These are phyloP conservation scores for Clarias platycephalus DNA, from an alignment of 2,797 vertebrate species.

Conservation along the genomic window DNA sequence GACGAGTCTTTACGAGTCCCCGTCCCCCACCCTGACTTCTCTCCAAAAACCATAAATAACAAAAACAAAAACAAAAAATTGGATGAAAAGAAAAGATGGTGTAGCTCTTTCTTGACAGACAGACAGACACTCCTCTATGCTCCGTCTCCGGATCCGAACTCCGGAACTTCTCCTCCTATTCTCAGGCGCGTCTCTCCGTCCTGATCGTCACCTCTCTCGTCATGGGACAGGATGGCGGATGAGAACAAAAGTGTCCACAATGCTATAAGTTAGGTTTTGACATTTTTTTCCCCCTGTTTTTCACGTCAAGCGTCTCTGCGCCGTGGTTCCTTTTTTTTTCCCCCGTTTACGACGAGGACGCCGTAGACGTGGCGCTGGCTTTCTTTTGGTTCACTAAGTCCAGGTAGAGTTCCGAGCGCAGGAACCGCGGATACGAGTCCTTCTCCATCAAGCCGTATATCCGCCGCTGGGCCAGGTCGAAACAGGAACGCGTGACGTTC, in stretches of 20 bases:
- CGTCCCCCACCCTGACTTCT: constrained; percentile 51
- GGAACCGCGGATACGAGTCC: constrained; percentile 95
- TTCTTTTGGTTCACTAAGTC: constrained; percentile 97
- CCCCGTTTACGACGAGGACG: constrained; percentile 74
- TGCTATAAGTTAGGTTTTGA: constrained; percentile 18
- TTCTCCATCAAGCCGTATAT: constrained; percentile 98
- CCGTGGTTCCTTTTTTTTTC: constrained; percentile 35
- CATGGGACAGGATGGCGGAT: constrained; percentile 63
- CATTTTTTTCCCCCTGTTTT: constrained; percentile 15
- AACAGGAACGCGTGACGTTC: constrained; percentile 88
- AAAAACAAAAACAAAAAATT: constrained; percentile 13
- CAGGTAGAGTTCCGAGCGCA: constrained; percentile 94
- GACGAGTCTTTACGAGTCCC: constrained; percentile 38
- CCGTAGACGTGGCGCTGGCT: constrained; percentile 82
- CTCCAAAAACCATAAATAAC: constrained; percentile 66
- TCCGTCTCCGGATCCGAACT: constrained; percentile 49
- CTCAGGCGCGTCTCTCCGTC: constrained; percentile 49
- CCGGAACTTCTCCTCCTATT: constrained; percentile 57
- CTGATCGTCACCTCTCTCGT: constrained; percentile 63
- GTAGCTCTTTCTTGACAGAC: background rate
- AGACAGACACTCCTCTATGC: constrained; percentile 2
- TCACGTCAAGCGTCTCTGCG: constrained; percentile 50
- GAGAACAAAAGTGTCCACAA: constrained; percentile 55
- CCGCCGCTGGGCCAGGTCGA: constrained; percentile 91
- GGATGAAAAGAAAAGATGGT: constrained; percentile 31